Base-by-base conservation (phyloP, 2,113 vertebrate genomes). In the Trogon surrucura region DNA sequence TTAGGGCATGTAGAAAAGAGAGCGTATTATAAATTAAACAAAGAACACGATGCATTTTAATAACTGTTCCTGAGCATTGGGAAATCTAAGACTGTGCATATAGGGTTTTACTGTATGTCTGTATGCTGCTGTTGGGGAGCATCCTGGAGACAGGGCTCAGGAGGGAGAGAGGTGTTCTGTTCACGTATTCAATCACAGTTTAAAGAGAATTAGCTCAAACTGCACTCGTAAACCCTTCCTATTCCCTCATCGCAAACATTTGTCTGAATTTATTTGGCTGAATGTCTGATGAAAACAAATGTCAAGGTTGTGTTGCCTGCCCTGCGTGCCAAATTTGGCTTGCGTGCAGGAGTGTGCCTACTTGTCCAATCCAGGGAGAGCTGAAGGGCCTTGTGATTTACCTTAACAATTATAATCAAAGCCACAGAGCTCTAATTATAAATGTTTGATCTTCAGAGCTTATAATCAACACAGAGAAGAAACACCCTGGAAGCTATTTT, bases 341-440 rank as follows among this genome's bases (percentile, higher is more conserved):
- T 36, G 15, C 1, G 4, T 62, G 73, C 38, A 32, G 70, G 70
- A 89, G 34, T 1, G 1, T 2, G 21, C 44, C 84, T 77, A 11
- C 53, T 86, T 80, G 7, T 36, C 34, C 54, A 86, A 66, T 73
- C 61, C 61, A 67, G 61, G 38, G 25, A 94, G 61, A 85, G 64
- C 29, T 56, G 72, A 30, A 66, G 34, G 14, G 3, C 74, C 51
- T 77, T 84, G 44, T 78, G 85, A 70, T 87, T 94, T 91, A 89
- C 93, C 81, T 93, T 79, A 80, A 85, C 69, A 81, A 57, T 94
- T 95, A 79, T 38, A 93, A 94, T 87, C 84, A 82, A 85, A 96
- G 70, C 48, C 38, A 78, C 65, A n/a, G 20, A 64, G 29, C 79
- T 94, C 44, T 38, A 82, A 60, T 85, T 60, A 75, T 71, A 48